Conservation (phyloP, 2,888 invertebrate genomes). For the Diabrotica balteata region DNA sequence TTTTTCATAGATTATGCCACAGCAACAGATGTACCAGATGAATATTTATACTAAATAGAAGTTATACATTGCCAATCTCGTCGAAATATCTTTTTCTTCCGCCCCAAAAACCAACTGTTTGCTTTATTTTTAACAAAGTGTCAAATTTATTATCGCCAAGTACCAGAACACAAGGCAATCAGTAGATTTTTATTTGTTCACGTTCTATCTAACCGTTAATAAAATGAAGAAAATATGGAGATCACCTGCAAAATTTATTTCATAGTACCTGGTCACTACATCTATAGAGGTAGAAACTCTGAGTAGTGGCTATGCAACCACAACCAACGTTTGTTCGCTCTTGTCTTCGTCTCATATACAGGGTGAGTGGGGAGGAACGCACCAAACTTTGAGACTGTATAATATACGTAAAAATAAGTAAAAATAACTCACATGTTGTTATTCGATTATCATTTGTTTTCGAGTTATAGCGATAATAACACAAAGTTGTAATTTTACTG, state of each 20-base stretch:
- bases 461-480: too few species aligned
- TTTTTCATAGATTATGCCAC: conserved; percentile 7
- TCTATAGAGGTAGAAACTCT: conserved; percentile 11
- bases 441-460: too few species aligned
- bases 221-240: conserved; percentile 30
- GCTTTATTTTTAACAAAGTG: conserved; percentile 20
- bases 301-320: neutral
- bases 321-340: too few species aligned
- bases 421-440: too few species aligned
- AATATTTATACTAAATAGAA: conserved; percentile 13
- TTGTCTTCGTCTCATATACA: neutral
- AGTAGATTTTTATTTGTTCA: conserved; percentile 25
- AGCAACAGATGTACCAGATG: conserved; percentile 14
- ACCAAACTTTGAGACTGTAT: too few species aligned
- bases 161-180: conserved; percentile 28
- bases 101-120: conserved; percentile 18
- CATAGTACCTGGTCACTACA: conserved; percentile 22
- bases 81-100: conserved; percentile 17
- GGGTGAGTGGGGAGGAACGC: too few species aligned
- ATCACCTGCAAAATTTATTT: conserved; percentile 35
- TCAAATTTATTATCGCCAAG: conserved; percentile 30
- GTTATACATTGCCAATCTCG: conserved; percentile 19
- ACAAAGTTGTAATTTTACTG: too few species aligned
- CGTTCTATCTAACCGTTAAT: conserved; percentile 23
- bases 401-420: too few species aligned